Percentiles rank a stretch among this genome's conserved stretches.
Evolutionary conservation across 2,797 vertebrate genomes (phyloP).

Genomic region (Pteropus rufus): DNA sequence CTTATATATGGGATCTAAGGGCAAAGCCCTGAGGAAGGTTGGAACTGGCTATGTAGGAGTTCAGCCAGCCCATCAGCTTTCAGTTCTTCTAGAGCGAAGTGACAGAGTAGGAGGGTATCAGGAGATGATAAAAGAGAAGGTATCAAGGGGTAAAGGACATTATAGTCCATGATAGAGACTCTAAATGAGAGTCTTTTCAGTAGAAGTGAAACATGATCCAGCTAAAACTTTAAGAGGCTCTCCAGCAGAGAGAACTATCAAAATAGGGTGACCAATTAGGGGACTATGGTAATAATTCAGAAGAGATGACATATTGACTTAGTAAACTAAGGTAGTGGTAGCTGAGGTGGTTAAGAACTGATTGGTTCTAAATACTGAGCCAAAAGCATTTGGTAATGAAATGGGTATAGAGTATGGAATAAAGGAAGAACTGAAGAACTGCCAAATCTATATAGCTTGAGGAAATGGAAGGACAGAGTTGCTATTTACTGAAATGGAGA

Average conservation of each 20-base stretch:
- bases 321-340: neutral
- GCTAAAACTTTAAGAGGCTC: neutral
- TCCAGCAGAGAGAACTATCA: neutral
- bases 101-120: neutral
- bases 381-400: neutral
- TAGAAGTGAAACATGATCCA: neutral
- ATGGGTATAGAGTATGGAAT: neutral
- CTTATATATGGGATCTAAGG: neutral
- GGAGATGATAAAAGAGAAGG: neutral
- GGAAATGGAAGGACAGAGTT: neutral
- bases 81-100: neutral
- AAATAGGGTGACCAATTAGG: neutral
- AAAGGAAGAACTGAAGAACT: neutral
- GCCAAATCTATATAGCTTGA: neutral
- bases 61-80: neutral
- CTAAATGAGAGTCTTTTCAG: neutral
- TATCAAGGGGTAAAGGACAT: neutral
- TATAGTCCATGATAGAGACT: neutral
- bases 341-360: neutral
- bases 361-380: neutral
- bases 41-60: neutral
- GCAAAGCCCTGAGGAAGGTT: neutral
- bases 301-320: neutral
- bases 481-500: neutral
- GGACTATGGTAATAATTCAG: neutral